A percentile compares a stretch with the other conserved stretches of the same genome.
Conservation (phyloP, 2,797 vertebrate genomes). For the Moxostoma hubbsi region DNA sequence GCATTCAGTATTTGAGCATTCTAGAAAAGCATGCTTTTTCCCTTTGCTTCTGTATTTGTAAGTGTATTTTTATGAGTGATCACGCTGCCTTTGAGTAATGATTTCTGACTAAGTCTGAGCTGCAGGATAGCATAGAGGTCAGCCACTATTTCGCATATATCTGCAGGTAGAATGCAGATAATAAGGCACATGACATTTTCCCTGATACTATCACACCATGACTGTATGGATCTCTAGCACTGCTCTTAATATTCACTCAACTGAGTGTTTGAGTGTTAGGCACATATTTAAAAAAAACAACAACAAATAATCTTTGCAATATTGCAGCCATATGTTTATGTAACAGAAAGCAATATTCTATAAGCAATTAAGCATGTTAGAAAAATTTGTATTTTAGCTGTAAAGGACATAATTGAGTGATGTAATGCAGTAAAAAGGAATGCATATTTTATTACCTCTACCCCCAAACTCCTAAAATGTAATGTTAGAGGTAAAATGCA, state of each 20-base stretch:
- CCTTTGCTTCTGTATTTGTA: not conserved
- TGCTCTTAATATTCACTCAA: slow-evolving; percentile 22
- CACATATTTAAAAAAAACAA: slow-evolving; percentile 1
- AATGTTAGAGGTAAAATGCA: no score
- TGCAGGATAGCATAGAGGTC: slow-evolving; percentile 72
- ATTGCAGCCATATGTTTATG: slow-evolving; percentile 6
- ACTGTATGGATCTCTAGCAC: slow-evolving; percentile 1
- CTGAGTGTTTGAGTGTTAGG: slow-evolving; percentile 7
- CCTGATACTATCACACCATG: slow-evolving; percentile 67
- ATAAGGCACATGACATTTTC: slow-evolving; percentile 81
- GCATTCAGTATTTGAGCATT: not conserved
- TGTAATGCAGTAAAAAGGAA: no score
- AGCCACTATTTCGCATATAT: slow-evolving; percentile 71
- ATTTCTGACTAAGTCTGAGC: slow-evolving; percentile 69
- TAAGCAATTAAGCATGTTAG: no score
- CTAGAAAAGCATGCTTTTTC: not conserved
- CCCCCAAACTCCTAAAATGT: no score
- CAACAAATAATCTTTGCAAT: not conserved
- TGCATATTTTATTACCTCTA: no score
- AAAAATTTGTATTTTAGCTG: no score
- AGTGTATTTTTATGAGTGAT: slow-evolving; percentile 70
- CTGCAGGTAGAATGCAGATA: slow-evolving; percentile 68
- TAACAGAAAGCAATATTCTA: slow-evolving; percentile 25
- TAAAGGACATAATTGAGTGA: no score
- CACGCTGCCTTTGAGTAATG: slow-evolving; percentile 61